These are phyloP conservation scores for Verasper variegatus DNA, from an alignment of 2,113 vertebrate genomes.

Conservation along the genomic window DNA sequence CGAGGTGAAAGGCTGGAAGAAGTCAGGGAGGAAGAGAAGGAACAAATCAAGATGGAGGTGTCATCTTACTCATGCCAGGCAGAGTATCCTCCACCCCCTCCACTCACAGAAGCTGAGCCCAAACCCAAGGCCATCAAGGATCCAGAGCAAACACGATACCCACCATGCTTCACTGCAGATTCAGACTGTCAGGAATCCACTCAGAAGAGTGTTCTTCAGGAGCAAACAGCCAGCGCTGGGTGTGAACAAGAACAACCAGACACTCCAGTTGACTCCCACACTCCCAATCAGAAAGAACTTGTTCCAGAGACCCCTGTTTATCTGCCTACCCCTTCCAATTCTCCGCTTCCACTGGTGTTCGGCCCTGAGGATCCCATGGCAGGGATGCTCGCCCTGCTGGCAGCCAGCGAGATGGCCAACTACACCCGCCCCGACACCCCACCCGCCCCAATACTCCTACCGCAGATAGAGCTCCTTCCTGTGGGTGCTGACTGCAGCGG, in stretches of 20 bases:
- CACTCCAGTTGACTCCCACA: not conserved
- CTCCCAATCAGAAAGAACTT: constrained; percentile 56
- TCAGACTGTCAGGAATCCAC: constrained; percentile 22
- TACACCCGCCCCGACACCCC: constrained; percentile 78
- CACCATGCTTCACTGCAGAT: constrained; percentile 23
- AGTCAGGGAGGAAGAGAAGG: constrained; percentile 77
- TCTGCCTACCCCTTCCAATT: constrained; percentile 59
- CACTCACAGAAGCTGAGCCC: constrained; percentile 69
- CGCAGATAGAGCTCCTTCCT: constrained; percentile 37
- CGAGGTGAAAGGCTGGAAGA: constrained; percentile 69
- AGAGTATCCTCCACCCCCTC: constrained; percentile 75
- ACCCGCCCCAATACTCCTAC: constrained; percentile 65
- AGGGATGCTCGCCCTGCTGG: constrained; percentile 91
- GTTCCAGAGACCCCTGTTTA: constrained; percentile 64
- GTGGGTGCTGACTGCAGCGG: constrained; percentile 61
- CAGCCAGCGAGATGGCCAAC: constrained; percentile 89
- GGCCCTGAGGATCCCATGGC: constrained; percentile 89
- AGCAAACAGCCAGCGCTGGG: not conserved
- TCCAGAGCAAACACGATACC: constrained; percentile 23
- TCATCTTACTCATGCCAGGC: constrained; percentile 75
- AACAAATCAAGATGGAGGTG: constrained; percentile 78
- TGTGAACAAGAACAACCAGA: constrained; percentile 44
- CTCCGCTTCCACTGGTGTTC: constrained; percentile 65
- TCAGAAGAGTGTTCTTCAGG: constrained; percentile 11
- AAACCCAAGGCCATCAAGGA: constrained; percentile 70